Evolutionary conservation across 2,888 invertebrate species (phyloP), one percentile per base, ranked within the genome.

Genomic region (Achlya flavicornis): DNA sequence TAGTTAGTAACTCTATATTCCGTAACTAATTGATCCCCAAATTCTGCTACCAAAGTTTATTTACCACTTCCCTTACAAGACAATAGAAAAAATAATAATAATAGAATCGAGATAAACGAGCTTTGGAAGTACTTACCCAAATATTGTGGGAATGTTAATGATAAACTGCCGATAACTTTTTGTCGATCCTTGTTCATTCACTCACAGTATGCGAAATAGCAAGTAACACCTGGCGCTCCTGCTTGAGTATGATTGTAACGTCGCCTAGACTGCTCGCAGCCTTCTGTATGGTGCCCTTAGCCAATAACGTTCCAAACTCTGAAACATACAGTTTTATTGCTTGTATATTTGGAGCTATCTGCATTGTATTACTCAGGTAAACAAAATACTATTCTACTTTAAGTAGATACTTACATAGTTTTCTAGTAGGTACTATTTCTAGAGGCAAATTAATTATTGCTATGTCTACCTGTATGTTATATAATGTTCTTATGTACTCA

Each of bases 121-220:
- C 38, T 10, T 38, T 38, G 10, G 10, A 38, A 38, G 7, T 62
- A 57, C 53, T 66, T 62, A 16, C 32, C 32, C 19, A 43, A 14
- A 12, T 14, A 14, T 43, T 38, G 38, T 38, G 10, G 7, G 10
- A 8, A 38, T 10, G 38, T 10, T 38, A 38, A 3, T 38, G 38
- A 38, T 38, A 38, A 38, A 38, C 7, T 38, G n/a, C n/a, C n/a
- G 35, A 35, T 35, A 35, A 35, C 35, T 38, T 38, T 10, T 41
- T 41, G 12, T 12, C 12, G 3, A 41, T 19, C 61, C 64, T 62
- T 12, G 26, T 61, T 58, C 16, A 0, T 33, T 43, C 61, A 72
- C 72, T 43, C 61, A 58, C 81, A 93, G 93, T 87, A 61, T 89
- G 89, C 67, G 93, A 93, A 78, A 86, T 93, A 63, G 84, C 93